Base-by-base conservation (phyloP, 1,140 invertebrate genomes). In the Thaumetopoea pityocampa region DNA sequence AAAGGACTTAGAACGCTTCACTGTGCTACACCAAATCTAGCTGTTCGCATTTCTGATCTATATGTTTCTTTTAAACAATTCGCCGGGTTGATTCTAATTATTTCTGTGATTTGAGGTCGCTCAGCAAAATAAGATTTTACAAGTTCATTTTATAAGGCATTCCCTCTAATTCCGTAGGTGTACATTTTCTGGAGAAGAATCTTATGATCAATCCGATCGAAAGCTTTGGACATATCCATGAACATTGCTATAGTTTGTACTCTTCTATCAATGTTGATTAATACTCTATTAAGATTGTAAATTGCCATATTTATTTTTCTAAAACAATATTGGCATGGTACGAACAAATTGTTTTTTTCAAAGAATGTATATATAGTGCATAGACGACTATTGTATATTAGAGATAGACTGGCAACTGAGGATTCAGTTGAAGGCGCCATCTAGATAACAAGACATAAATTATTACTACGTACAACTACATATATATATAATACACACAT, bases 181-280 rank as follows among this genome's bases (percentile, higher is more conserved):
- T 46, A 9, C 2, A 46, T 16, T 47, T 47, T 2, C 23, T 17
- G n/a, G 14, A 47, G 1, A 27, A 47, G 27, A 23, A 47, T 32
- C 6, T 17, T 9, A 10, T 38, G 44, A 15, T 47, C 35, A 7
- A 47, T 35, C 7, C 11, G 16, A 8, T 47, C 44, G 20, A 47
- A 47, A 9, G 44, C 44, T 10, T 37, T 38, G 14, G 28, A 26
- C 35, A 47, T 38, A n/a, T 47, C 44, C 29, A 47, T 33, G 12
- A 14, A 47, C 14, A 47, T 23, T 5, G 44, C 35, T n/a, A 6
- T 16, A 14, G 19, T 16, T 5, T 1, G 20, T 6, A n/a, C 33
- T 17, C 23, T 38, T 5, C 9, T 27, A 6, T 47, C 44, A 26
- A 44, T 12, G 15, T 11, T 30, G 5, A 12, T 30, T 19, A 27